phyloP scores from a whole-genome alignment of 2,888 invertebrate genomes.

The Apamea crenata region DNA sequence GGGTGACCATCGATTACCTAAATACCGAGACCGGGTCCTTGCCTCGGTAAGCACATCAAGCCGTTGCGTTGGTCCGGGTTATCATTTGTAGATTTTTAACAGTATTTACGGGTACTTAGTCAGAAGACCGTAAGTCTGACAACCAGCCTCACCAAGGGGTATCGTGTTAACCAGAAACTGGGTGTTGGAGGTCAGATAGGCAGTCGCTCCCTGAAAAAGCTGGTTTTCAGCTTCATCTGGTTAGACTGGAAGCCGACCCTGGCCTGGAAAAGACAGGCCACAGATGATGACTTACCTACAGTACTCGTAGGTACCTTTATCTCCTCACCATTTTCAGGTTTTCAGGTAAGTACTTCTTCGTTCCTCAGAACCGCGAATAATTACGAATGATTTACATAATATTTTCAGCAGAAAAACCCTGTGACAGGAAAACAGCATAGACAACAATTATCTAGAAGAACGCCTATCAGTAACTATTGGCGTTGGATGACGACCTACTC shows the following conservation, averaged over 20 bases:
- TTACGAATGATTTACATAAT: conserved; percentile 16
- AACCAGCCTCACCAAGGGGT: not conserved
- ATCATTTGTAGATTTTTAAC: not conserved
- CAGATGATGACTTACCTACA: not conserved
- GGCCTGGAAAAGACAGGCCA: not conserved
- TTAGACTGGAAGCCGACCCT: not conserved
- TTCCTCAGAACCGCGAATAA: not conserved
- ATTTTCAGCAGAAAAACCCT: not conserved
- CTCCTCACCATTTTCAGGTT: not conserved
- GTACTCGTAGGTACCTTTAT: not conserved
- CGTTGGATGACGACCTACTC: not conserved
- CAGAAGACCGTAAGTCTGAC: too few species aligned
- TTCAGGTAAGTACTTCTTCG: not conserved
- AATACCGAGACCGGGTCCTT: not conserved
- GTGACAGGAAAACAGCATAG: not conserved
- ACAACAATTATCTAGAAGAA: conserved; percentile 1
- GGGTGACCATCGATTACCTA: not conserved
- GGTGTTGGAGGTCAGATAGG: not conserved
- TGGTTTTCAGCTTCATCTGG: not conserved
- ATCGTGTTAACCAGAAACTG: not conserved
- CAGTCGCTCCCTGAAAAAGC: not conserved
- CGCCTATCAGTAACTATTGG: not conserved
- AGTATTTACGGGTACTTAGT: too few species aligned
- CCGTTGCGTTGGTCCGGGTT: too few species aligned
- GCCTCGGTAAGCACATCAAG: too few species aligned